These are phyloP conservation scores for Spisula solida DNA, from an alignment of 2,888 invertebrate species.

Conservation along the genomic window DNA sequence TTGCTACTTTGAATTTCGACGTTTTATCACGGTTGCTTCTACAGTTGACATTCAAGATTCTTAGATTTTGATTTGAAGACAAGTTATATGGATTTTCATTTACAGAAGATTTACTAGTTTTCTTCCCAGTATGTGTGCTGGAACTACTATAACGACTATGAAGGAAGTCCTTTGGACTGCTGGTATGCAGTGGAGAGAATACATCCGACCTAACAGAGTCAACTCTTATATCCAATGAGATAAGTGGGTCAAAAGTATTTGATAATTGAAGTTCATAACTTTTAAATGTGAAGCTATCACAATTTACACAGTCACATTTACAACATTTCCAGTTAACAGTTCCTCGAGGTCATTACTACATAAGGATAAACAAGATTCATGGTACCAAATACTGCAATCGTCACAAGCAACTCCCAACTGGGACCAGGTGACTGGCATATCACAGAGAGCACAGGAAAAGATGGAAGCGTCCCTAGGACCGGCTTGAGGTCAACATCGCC, in stretches of 20 bases:
- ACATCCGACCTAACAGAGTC: too few species aligned
- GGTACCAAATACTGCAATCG: constrained; percentile 23
- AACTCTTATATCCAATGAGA: background rate
- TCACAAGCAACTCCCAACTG: constrained; percentile 24
- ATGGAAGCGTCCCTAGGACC: too few species aligned
- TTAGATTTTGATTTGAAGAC: background rate
- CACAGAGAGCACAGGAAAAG: too few species aligned
- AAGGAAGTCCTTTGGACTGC: too few species aligned
- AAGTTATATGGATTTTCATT: background rate
- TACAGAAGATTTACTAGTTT: background rate
- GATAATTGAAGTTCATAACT: constrained; percentile 35
- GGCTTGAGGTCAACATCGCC: too few species aligned
- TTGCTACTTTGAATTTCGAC: too few species aligned
- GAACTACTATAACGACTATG: background rate
- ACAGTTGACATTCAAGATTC: too few species aligned
- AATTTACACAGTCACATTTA: constrained; percentile 36
- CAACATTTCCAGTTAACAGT: constrained; percentile 29
- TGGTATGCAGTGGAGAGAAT: constrained; percentile 36
- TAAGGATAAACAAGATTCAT: background rate
- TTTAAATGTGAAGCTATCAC: constrained; percentile 36
- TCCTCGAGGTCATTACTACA: background rate
- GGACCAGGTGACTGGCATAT: too few species aligned
- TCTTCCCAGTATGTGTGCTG: background rate
- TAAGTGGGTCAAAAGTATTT: constrained; percentile 25
- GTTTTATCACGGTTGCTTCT: too few species aligned